phyloP scores from a whole-genome alignment of 2,113 vertebrate species.

The human region GRCh38 chr3:113170501-113171000 shows the following conservation, averaged over 20 bases:
- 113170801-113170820: neutral
- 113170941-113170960: constrained; percentile 59
- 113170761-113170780: neutral
- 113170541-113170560: neutral
- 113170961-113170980: constrained; percentile 23
- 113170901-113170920: neutral
- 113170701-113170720: neutral
- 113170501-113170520: neutral
- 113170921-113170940: constrained; percentile 58
- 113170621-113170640: neutral
- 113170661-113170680: neutral
- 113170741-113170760: neutral
- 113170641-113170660: neutral
- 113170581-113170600: neutral
- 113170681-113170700: neutral
- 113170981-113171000: constrained; percentile 64
- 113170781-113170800: neutral
- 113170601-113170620: neutral
- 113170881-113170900: constrained; percentile 17
- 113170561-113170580: neutral
- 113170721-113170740: neutral
- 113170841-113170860: constrained; percentile 16
- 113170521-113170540: neutral
- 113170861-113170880: neutral
- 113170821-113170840: neutral